These are phyloP conservation scores for Epinotia bilunana DNA, from an alignment of 2,888 invertebrate species.

Conservation along the genomic window DNA sequence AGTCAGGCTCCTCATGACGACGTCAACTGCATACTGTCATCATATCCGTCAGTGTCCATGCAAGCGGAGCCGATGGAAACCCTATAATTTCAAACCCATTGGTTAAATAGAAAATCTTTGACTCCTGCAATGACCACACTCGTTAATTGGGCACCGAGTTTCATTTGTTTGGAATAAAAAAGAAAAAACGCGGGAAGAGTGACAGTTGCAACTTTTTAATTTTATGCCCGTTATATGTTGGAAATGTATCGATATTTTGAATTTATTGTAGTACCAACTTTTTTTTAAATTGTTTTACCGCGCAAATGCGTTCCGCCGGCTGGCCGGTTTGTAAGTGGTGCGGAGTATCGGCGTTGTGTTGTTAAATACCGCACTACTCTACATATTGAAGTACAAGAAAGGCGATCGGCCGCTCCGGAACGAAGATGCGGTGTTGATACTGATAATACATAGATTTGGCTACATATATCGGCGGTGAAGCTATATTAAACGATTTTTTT, in stretches of 20 bases:
- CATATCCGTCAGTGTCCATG: conserved; percentile 68
- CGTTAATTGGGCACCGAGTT: conserved; percentile 58
- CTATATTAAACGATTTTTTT: background rate
- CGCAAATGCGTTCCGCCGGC: conserved; percentile 72
- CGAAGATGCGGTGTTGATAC: conserved; percentile 39
- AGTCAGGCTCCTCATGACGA: conserved; percentile 62
- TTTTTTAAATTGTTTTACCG: conserved; percentile 55
- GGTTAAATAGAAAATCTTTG: conserved; percentile 70
- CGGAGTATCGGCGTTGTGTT: conserved; percentile 73
- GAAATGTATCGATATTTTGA: background rate
- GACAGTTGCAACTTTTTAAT: conserved; percentile 48
- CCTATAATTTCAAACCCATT: conserved; percentile 79
- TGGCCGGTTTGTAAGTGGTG: conserved; percentile 75
- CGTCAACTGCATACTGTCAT: conserved; percentile 59
- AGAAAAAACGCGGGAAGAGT: conserved; percentile 54
- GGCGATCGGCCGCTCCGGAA: conserved; percentile 54
- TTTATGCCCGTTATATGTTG: background rate
- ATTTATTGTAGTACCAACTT: conserved; percentile 55
- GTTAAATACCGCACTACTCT: conserved; percentile 82
- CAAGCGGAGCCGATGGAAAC: conserved; percentile 73
- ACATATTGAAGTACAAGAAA: conserved; percentile 72
- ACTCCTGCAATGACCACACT: conserved; percentile 68
- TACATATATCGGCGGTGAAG: background rate
- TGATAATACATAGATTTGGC: conserved; percentile 15
- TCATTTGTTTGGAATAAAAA: conserved; percentile 36